Base-by-base conservation (phyloP, 2,888 invertebrate genomes). In the Pristionchus entomophagus region DNA sequence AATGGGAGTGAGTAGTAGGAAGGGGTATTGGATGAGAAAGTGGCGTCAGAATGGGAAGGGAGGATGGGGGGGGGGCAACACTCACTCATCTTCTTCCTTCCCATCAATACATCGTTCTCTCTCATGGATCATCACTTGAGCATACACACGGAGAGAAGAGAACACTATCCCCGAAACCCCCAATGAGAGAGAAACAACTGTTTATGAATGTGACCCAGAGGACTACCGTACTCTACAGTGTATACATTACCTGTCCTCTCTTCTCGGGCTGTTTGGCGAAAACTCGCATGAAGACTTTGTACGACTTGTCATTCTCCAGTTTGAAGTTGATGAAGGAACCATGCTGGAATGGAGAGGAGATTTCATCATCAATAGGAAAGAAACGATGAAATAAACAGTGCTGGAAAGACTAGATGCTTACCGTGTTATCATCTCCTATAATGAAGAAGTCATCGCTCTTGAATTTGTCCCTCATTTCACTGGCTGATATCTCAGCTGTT, bases 311-410 rank as follows among this genome's bases (percentile, higher is more conserved):
- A 35, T 89, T 89, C 87, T 92, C 92, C 73, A 93, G 90, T 35
- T 91, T 90, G 82, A 91, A 90, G 89, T 93, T 93, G 86, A 88
- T 86, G 41, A 91, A 92, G 85, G 91, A 89, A 86, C 92, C 92
- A 82, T 88, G 88, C 92, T 92, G 87, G 59, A 91, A 38, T 83
- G 59, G 12, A 49, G 12, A 29, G n/a, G 17, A 65, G 65, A 29
- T 35, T 65, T 4, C 35, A 35, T 29, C 45, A 32, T n/a, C 17
- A 77, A 3, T 77, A n/a, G 2, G 85, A 49, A 81, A 92, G 91
- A 19, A 22, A 35, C 12, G n/a, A 2, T 1, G n/a, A 5, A 0
- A n/a, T 12, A 59, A 59, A 29, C 14, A 59, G 29, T 26, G 59
- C 8, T 59, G 59, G 8, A 53, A 4, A 59, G 22, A 59, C n/a